phyloP scores from a whole-genome alignment of 2,797 vertebrate genomes.

The Oreortyx pictus region DNA sequence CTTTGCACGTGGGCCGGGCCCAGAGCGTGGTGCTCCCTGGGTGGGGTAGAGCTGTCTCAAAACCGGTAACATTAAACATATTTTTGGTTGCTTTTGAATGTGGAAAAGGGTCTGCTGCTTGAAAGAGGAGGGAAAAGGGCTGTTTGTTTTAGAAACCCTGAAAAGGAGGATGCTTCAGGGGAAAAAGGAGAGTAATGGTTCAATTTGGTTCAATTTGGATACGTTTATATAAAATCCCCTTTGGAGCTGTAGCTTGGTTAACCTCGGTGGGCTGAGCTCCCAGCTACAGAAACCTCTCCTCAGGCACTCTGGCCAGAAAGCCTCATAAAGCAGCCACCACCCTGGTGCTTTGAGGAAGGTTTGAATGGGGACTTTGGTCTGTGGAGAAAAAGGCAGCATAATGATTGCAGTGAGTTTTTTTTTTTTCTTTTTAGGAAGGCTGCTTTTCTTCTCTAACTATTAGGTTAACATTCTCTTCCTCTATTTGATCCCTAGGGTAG shows the following conservation, averaged over 20 bases:
- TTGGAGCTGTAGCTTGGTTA: slow-evolving; percentile 67
- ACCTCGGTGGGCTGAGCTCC: slow-evolving; percentile 40
- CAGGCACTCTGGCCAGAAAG: background rate
- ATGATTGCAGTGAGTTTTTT: background rate
- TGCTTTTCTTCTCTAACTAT: background rate
- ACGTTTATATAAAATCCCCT: slow-evolving; percentile 32
- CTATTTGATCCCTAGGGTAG: background rate
- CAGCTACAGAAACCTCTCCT: background rate
- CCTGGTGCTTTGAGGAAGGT: background rate
- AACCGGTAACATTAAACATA: background rate
- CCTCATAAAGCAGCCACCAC: background rate
- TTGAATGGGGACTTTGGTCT: background rate
- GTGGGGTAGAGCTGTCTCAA: background rate
- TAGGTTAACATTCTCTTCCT: background rate
- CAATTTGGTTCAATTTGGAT: slow-evolving; percentile 36
- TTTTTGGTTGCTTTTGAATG: background rate
- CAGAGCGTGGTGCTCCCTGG: background rate
- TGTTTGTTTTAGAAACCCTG: background rate
- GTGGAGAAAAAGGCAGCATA: background rate
- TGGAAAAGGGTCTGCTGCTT: background rate
- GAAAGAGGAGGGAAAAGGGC: rapidly evolving
- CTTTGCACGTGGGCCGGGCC: background rate
- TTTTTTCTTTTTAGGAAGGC: background rate
- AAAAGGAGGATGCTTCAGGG: slow-evolving; percentile 23
- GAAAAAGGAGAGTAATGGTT: background rate